Evolutionary conservation across 2,797 vertebrate species (phyloP).

Genomic region (Neosilurus mollespiculum): DNA sequence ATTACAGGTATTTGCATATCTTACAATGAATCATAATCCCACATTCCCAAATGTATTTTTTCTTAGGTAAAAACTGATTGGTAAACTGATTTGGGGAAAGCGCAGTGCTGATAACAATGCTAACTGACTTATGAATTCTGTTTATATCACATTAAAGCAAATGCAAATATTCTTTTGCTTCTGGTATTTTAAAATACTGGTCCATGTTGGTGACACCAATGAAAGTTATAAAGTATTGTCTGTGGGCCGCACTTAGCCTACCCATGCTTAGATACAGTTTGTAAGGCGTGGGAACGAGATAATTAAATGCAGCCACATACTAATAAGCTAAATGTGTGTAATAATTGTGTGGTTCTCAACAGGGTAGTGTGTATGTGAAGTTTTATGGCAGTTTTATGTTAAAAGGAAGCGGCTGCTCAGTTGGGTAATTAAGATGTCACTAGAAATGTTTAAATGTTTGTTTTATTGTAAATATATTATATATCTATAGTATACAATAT

Average conservation of each 20-base stretch:
- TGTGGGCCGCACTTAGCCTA: neutral
- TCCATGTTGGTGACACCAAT: neutral
- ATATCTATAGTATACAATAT: too few species aligned
- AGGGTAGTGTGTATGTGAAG: neutral
- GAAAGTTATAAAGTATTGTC: neutral
- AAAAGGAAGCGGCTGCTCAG: neutral
- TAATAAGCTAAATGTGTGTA: neutral
- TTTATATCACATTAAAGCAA: neutral
- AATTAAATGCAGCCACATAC: neutral
- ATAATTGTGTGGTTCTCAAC: neutral
- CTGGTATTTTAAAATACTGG: neutral
- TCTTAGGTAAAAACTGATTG: neutral
- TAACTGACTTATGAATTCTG: neutral
- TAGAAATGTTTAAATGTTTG: neutral
- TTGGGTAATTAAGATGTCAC: neutral
- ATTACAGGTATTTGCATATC: neutral
- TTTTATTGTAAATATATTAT: neutral
- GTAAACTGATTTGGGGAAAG: neutral
- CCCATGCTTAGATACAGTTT: neutral
- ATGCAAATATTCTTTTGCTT: neutral
- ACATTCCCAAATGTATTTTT: neutral
- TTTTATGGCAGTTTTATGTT: neutral
- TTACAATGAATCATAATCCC: too few species aligned
- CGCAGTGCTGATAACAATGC: neutral
- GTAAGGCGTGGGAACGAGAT: neutral